phyloP scores from a whole-genome alignment of 2,888 invertebrate genomes.

The Noctua janthina region DNA sequence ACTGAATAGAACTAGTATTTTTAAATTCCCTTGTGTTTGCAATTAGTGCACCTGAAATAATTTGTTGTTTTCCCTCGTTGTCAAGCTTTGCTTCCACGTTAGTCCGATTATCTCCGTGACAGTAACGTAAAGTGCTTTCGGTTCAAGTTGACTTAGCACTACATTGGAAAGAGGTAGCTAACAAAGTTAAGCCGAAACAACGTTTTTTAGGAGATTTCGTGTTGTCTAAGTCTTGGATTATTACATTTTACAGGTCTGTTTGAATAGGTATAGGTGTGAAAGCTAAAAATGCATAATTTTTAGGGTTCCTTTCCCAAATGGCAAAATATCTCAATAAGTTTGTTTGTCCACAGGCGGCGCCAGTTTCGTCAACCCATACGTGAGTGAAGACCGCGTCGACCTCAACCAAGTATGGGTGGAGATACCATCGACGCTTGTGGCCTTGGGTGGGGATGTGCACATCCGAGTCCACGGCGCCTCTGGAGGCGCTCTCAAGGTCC shows the following conservation, averaged over 20 bases:
- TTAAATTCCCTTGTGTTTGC: background rate
- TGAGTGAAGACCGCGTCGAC: slow-evolving; percentile 81
- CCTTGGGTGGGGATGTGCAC: slow-evolving; percentile 94
- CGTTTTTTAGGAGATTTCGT: background rate
- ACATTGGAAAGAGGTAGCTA: background rate
- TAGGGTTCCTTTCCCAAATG: background rate
- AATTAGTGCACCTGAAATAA: slow-evolving; percentile 19
- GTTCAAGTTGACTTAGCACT: slow-evolving; percentile 6
- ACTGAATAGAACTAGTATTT: background rate
- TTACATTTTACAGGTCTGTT: background rate
- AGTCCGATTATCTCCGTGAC: background rate
- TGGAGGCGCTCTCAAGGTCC: slow-evolving; percentile 83
- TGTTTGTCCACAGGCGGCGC: slow-evolving; percentile 80
- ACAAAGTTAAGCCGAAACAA: slow-evolving; percentile 1
- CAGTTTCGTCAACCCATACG: slow-evolving; percentile 83
- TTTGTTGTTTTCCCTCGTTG: slow-evolving; percentile 4
- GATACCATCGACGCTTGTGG: slow-evolving; percentile 94
- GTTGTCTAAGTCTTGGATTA: slow-evolving; percentile 1
- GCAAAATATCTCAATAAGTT: background rate
- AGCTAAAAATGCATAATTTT: background rate
- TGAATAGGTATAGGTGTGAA: background rate
- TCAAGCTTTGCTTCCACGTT: slow-evolving; percentile 9
- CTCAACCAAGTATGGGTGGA: slow-evolving; percentile 90
- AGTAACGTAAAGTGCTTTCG: background rate
- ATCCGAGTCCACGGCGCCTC: slow-evolving; percentile 91